Conservation (phyloP, 2,113 vertebrate species). For the Naja naja region DNA sequence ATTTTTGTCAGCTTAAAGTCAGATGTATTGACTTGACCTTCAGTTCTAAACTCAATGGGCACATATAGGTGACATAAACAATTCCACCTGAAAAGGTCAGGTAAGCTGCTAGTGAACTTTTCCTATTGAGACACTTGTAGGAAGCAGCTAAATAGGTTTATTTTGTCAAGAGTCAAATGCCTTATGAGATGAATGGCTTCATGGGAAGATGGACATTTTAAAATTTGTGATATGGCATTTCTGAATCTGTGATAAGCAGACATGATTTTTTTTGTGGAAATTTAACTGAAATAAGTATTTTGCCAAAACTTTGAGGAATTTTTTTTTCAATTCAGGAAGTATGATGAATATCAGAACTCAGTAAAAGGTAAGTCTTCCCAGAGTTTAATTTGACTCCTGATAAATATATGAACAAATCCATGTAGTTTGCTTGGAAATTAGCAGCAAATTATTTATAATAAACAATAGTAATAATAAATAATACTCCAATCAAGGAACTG, state of each 20-base stretch:
- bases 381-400: neutral
- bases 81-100: slow-evolving; percentile 2
- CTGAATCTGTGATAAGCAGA: neutral
- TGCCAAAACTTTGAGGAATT: accelerated
- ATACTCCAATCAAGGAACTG: neutral
- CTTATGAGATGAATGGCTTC: neutral
- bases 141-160: neutral
- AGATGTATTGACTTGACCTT: neutral
- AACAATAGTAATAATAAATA: neutral
- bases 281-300: neutral
- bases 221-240: neutral
- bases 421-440: neutral
- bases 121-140: slow-evolving; percentile 14
- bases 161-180: slow-evolving; percentile 33
- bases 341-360: neutral
- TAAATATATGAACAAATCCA: neutral
- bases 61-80: neutral
- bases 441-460: neutral
- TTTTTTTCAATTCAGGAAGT: neutral
- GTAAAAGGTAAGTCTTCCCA: neutral
- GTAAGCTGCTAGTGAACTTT: neutral
- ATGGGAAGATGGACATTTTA: accelerated
- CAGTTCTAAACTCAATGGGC: neutral
- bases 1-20: neutral
- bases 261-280: neutral